These are phyloP conservation scores for Marronus borbonicus DNA, from an alignment of 2,888 invertebrate genomes.

Conservation along the genomic window DNA sequence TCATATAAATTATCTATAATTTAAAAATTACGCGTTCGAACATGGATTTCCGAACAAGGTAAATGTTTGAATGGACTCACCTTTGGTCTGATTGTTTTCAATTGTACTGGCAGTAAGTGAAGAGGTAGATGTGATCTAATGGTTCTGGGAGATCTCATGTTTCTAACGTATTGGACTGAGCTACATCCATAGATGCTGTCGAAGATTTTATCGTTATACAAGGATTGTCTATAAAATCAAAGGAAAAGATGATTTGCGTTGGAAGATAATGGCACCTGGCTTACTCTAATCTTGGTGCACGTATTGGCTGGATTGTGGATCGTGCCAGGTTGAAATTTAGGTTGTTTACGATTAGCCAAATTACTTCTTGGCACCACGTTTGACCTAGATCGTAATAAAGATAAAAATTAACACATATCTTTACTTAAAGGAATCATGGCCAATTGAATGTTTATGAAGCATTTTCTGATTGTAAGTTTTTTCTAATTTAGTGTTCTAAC, in stretches of 20 bases:
- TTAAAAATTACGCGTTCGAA: background rate
- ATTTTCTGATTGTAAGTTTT: too few relatives aligned
- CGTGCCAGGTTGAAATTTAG: slow-evolving; percentile 84
- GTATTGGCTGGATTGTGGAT: slow-evolving; percentile 73
- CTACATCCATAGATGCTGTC: slow-evolving; percentile 75
- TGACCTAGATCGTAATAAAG: slow-evolving; percentile 75
- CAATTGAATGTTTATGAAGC: too few relatives aligned
- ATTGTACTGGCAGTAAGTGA: slow-evolving; percentile 78
- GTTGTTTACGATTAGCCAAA: slow-evolving; percentile 89
- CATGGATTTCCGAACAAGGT: too few relatives aligned
- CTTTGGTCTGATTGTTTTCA: slow-evolving; percentile 80
- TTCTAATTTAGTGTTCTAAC: too few relatives aligned
- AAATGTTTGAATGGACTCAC: slow-evolving; percentile 66
- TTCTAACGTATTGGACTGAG: slow-evolving; percentile 81
- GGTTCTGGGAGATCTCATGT: slow-evolving; percentile 78
- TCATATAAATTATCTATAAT: slow-evolving; percentile 85
- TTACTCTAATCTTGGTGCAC: slow-evolving; percentile 84
- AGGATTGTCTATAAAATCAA: slow-evolving; percentile 57
- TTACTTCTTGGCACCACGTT: slow-evolving; percentile 95
- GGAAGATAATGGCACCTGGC: slow-evolving; percentile 21
- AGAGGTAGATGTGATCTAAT: slow-evolving; percentile 84
- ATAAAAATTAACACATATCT: background rate
- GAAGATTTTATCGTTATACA: slow-evolving; percentile 59
- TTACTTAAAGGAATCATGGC: too few relatives aligned
- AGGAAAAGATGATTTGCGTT: background rate